Percentiles rank a stretch among this genome's conserved stretches.
phyloP scores from a whole-genome alignment of 2,797 vertebrate genomes.

The Girardinus metallicus region DNA sequence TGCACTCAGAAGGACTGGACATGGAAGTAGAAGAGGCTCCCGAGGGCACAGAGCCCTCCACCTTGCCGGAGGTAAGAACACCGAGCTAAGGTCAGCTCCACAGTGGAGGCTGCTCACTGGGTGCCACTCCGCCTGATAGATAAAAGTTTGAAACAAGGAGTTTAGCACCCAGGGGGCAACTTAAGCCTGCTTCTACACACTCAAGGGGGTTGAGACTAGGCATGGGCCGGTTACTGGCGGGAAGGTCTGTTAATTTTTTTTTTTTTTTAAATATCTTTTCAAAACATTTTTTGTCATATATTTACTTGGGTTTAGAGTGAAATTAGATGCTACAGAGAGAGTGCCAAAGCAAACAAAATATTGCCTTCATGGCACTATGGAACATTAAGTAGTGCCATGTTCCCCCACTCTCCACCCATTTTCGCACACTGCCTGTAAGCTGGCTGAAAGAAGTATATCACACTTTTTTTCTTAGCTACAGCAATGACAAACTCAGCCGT shows the following conservation, averaged over 20 bases:
- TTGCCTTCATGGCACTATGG: background rate
- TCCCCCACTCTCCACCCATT: background rate
- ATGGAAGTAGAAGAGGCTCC: constrained; percentile 74
- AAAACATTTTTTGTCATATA: background rate
- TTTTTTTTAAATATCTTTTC: background rate
- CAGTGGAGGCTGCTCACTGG: constrained; percentile 59
- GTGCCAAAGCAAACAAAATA: background rate
- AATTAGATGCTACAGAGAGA: background rate
- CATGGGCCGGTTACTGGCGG: background rate
- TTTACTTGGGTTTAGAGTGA: background rate
- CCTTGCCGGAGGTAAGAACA: constrained; percentile 85
- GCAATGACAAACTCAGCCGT: background rate
- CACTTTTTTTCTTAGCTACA: background rate
- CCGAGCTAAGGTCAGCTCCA: constrained; percentile 50
- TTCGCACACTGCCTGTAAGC: background rate
- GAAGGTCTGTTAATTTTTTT: background rate
- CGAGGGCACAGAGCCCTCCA: constrained; percentile 63
- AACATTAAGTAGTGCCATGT: background rate
- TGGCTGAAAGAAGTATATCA: background rate
- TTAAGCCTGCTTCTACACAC: constrained; percentile 47
- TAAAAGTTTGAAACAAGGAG: constrained; percentile 42
- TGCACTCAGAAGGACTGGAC: constrained; percentile 62
- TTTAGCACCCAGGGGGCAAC: constrained; percentile 48
- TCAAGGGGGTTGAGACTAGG: constrained; percentile 39
- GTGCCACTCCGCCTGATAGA: constrained; percentile 39